phyloP scores from a whole-genome alignment of 2,797 vertebrate genomes.

The Sardinella longiceps region DNA sequence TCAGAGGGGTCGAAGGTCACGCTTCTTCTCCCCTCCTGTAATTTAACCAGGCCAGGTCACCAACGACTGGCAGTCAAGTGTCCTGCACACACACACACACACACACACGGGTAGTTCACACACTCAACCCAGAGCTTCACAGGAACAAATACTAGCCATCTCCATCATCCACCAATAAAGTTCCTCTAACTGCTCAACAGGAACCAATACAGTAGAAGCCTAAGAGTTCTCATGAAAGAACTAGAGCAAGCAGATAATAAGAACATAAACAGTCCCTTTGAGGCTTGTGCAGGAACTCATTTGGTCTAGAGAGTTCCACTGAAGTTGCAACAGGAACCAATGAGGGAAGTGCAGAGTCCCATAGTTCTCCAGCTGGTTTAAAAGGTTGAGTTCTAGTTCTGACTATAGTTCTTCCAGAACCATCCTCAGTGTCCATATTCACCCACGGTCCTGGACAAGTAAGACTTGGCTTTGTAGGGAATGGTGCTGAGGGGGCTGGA shows the following conservation, averaged over 20 bases:
- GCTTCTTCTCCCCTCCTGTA: not conserved
- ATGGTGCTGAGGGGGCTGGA: too few species aligned
- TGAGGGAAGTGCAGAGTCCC: not conserved
- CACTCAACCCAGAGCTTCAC: too few species aligned
- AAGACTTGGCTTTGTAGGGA: too few species aligned
- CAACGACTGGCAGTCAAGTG: not conserved
- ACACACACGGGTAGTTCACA: too few species aligned
- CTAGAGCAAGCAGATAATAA: too few species aligned
- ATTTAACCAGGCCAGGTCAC: not conserved
- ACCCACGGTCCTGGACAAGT: too few species aligned
- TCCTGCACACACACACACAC: not conserved
- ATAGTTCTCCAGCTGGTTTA: too few species aligned
- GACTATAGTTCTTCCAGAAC: too few species aligned
- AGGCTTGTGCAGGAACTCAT: not conserved
- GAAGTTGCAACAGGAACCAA: not conserved
- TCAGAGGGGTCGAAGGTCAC: not conserved
- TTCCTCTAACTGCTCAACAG: too few species aligned
- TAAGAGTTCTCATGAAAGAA: not conserved
- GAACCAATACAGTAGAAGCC: not conserved
- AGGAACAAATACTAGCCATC: too few species aligned
- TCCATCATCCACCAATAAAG: not conserved
- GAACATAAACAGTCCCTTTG: not conserved
- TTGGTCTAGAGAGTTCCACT: not conserved
- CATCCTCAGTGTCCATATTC: too few species aligned
- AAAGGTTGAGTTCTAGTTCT: too few species aligned